A percentile compares a stretch with the other conserved stretches of the same genome.
Conservation (phyloP, 2,888 invertebrate genomes). For the Caenorhabditis uteleia region DNA sequence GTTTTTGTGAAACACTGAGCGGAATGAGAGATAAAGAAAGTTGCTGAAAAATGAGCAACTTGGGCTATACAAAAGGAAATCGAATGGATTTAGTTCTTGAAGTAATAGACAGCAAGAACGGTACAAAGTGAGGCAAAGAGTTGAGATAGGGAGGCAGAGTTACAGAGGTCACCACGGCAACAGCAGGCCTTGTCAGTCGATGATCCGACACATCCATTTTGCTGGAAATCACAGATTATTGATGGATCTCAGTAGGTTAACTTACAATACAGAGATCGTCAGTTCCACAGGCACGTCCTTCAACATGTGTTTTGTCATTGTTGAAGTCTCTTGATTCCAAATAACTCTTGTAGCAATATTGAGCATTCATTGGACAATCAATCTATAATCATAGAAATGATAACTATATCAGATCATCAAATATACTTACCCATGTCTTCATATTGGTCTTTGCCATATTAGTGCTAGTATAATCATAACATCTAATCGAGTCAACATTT, state of each 20-base stretch:
- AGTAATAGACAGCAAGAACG: slow-evolving; percentile 19
- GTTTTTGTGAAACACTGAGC: neutral
- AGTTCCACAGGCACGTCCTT: slow-evolving; percentile 47
- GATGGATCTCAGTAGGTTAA: neutral
- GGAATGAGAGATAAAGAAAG: slow-evolving; percentile 1
- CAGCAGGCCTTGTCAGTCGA: slow-evolving; percentile 47
- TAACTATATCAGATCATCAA: neutral
- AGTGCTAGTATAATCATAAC: slow-evolving; percentile 46
- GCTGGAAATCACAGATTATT: slow-evolving; percentile 28
- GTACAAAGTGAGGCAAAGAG: slow-evolving; percentile 25
- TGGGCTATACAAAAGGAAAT: neutral
- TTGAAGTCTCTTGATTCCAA: slow-evolving; percentile 39
- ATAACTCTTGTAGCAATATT: slow-evolving; percentile 49
- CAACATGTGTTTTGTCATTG: slow-evolving; percentile 37
- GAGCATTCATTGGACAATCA: slow-evolving; percentile 43
- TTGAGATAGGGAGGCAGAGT: slow-evolving; percentile 27
- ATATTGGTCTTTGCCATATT: slow-evolving; percentile 27
- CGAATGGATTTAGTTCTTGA: slow-evolving; percentile 18
- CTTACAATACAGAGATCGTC: slow-evolving; percentile 44
- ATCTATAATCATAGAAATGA: slow-evolving; percentile 21
- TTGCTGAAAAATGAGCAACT: neutral
- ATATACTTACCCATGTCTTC: slow-evolving; percentile 34
- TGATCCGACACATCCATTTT: slow-evolving; percentile 46
- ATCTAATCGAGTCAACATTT: slow-evolving; percentile 36
- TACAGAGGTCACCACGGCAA: slow-evolving; percentile 48